Percentiles rank a stretch among this genome's conserved stretches.
Conservation (phyloP, 2,113 vertebrate genomes). For the human (Homo sapiens) region DNA sequence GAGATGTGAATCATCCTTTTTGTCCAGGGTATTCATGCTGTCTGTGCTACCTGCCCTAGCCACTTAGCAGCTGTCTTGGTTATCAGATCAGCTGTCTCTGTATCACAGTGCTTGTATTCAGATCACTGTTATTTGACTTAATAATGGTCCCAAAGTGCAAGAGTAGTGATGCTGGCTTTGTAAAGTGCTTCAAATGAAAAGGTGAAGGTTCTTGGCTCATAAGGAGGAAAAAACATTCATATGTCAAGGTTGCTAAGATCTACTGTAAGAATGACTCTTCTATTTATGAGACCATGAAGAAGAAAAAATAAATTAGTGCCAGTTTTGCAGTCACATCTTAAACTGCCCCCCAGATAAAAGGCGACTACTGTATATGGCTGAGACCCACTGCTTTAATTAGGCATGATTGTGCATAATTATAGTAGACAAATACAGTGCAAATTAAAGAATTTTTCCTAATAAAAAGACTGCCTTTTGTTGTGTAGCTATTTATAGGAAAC, state of each 20-base stretch:
- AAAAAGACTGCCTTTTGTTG: neutral
- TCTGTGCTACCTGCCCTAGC: neutral
- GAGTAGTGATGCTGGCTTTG: neutral
- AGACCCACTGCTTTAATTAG: neutral
- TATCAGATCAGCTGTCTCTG: neutral
- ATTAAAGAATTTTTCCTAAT: neutral
- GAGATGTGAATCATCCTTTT: neutral
- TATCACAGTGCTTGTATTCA: neutral
- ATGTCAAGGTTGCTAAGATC: neutral
- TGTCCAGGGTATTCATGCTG: neutral
- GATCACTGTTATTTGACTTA: neutral
- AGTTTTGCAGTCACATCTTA: neutral
- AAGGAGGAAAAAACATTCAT: neutral
- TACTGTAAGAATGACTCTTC: neutral
- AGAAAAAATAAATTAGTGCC: neutral
- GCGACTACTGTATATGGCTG: neutral
- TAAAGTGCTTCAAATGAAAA: neutral
- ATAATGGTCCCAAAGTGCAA: neutral
- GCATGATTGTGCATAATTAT: neutral
- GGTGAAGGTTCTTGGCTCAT: neutral
- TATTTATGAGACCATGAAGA: neutral
- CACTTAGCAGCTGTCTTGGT: neutral
- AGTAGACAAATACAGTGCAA: neutral
- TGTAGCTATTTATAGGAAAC: neutral
- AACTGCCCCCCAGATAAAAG: neutral